Evolutionary conservation across 64 coral and sea anemone genomes (phyloP).

Genomic region (Montipora capricornis): DNA sequence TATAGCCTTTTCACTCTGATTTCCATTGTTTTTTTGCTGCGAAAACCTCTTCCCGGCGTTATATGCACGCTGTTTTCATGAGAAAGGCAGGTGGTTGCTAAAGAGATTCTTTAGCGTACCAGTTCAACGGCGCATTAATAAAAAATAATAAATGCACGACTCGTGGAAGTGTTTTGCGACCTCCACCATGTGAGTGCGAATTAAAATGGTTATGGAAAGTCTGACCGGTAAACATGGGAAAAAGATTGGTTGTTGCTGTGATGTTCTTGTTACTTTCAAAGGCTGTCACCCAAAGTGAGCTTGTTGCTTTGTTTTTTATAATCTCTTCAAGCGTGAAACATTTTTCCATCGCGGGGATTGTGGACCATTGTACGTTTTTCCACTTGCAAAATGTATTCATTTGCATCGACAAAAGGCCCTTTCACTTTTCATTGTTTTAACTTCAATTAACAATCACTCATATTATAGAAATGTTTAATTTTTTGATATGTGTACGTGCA

Average conservation of each 20-base stretch:
- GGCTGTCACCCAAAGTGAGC: background rate
- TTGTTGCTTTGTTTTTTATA: background rate
- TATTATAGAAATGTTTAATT: background rate
- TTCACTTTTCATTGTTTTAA: background rate
- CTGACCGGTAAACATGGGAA: background rate
- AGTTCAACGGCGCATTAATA: conserved; percentile 8
- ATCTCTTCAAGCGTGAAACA: background rate
- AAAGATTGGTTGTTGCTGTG: background rate
- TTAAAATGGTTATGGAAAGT: conserved; percentile 3
- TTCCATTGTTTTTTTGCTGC: background rate
- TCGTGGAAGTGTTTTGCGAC: conserved; percentile 38
- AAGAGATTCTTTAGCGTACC: background rate
- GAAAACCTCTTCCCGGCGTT: background rate
- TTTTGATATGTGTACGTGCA: background rate
- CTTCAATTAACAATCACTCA: background rate
- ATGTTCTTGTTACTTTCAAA: background rate
- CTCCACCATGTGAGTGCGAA: background rate
- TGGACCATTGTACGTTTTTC: too few relatives aligned
- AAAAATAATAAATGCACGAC: conserved; percentile 37
- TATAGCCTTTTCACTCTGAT: background rate
- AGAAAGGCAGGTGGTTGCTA: background rate
- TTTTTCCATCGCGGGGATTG: background rate
- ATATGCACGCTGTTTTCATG: background rate
- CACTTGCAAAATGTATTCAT: conserved; percentile 43
- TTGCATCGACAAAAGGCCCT: background rate